Evolutionary conservation across 2,888 invertebrate genomes (phyloP), one percentile per base, ranked within the genome.

Genomic region (Callyntrura sp.): DNA sequence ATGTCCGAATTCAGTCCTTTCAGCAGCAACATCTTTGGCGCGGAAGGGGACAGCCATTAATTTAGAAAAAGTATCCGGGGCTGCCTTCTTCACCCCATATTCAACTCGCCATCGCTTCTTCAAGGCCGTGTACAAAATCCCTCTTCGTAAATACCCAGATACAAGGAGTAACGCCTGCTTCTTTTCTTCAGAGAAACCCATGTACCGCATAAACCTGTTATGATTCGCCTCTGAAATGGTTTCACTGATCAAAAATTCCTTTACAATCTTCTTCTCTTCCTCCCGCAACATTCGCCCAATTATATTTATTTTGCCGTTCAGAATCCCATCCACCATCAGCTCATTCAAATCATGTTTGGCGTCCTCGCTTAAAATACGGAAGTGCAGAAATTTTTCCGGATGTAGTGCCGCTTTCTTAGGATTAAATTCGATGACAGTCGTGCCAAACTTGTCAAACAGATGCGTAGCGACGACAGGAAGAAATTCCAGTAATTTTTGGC

Each of bases 1-100:
- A 84, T 92, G 92, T 5, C 92, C 92, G 60, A 92, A 92, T 82
- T 92, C 92, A 0, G 92, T 92, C 43, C 90, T 62, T 57, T 92
- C 91, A 20, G 91, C 87, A 5, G 92, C 90, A 0, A 90, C 85
- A 60, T 92, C 91, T 79, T 92, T 92, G 8, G 91, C 92, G 48
- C 88, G 48, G 78, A 92, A 92, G 0, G 92, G 92, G 14, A 92
- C 91, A 17, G 92, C 92, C 89, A 92, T 89, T 45, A 76, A 14
- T 17, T 28, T 76, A 1, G 3, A 17, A n/a, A 1, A 2, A 14
- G 55, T 9, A 0, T 25, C 25, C 11, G 28, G 14, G 12, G 70
- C 28, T 1, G 51, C n/a, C 17, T 81, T 70, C 9, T 76, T 65
- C 11, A 92, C 92, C 0, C 92, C 92, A 45, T 92, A 92, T 25